Percentiles rank a stretch among this genome's conserved stretches.
phyloP scores from a whole-genome alignment of 1,140 invertebrate genomes.

The Hylaeus anthracinus region DNA sequence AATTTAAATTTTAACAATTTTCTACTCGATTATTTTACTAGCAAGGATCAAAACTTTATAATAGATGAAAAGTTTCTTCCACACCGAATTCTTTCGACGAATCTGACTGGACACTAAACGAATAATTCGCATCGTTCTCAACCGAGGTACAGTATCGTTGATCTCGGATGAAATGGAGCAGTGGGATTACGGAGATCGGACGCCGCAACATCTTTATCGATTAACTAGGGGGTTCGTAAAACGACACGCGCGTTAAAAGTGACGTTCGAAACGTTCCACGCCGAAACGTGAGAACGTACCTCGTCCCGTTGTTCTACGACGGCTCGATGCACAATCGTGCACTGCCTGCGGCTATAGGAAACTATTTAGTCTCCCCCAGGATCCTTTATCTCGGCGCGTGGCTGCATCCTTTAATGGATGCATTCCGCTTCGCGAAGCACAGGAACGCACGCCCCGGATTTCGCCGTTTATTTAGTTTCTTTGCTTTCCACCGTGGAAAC shows the following conservation, averaged over 20 bases:
- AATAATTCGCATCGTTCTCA: too few relatives aligned
- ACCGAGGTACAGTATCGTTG: too few relatives aligned
- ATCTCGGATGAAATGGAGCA: too few relatives aligned
- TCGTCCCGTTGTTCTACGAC: slow-evolving; percentile 40
- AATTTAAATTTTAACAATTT: too few relatives aligned
- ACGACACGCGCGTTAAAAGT: slow-evolving; percentile 1
- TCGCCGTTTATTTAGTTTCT: slow-evolving; percentile 43
- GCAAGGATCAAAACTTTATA: too few relatives aligned
- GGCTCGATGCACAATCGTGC: slow-evolving; percentile 68
- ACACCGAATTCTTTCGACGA: too few relatives aligned
- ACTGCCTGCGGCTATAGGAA: slow-evolving; percentile 72
- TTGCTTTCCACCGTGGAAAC: slow-evolving; percentile 4
- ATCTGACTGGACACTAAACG: too few relatives aligned
- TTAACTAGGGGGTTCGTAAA: not conserved
- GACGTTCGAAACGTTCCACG: slow-evolving; percentile 20
- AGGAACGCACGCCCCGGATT: slow-evolving; percentile 53
- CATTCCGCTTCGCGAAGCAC: slow-evolving; percentile 59
- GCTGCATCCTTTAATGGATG: slow-evolving; percentile 61
- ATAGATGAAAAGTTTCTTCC: too few relatives aligned
- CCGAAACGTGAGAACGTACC: slow-evolving; percentile 69
- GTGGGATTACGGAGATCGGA: not conserved
- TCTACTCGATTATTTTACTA: too few relatives aligned
- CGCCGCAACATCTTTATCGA: not conserved
- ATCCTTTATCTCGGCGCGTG: slow-evolving; percentile 66
- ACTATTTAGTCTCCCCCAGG: slow-evolving; percentile 63